A percentile compares a stretch with the other conserved stretches of the same genome.
Conservation (phyloP, 2,888 invertebrate genomes). For the Aporophyla lueneburgensis region DNA sequence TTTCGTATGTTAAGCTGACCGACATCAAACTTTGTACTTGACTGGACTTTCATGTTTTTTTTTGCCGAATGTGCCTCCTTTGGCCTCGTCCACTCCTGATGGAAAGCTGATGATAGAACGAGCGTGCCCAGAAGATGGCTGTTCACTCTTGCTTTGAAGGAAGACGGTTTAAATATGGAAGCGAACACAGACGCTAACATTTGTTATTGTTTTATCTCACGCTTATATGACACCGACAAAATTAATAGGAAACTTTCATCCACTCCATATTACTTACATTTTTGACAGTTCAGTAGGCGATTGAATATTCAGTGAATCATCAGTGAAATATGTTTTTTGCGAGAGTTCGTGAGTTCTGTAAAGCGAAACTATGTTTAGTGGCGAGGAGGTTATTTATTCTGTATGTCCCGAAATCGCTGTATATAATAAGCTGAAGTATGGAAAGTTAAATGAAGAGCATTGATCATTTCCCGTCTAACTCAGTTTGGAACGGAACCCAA, state of each 20-base stretch:
- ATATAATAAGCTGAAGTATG: background rate
- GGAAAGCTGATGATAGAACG: no score
- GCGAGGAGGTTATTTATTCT: background rate
- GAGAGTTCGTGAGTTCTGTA: no score
- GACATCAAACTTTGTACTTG: background rate
- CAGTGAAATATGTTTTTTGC: no score
- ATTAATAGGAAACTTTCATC: background rate
- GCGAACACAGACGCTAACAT: no score
- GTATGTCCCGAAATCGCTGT: background rate
- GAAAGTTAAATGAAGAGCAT: background rate
- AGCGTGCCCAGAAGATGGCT: no score
- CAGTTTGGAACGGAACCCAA: background rate
- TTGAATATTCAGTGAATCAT: no score
- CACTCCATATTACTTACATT: background rate
- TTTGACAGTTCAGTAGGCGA: background rate
- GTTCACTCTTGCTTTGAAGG: no score
- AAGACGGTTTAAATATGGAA: no score
- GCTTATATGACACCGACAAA: background rate
- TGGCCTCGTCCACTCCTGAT: no score
- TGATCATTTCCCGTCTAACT: background rate
- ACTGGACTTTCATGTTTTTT: background rate
- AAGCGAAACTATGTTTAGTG: no score
- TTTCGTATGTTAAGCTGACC: background rate
- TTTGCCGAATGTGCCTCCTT: no score
- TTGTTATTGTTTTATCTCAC: background rate